phyloP scores from a whole-genome alignment of 2,113 vertebrate species.

The Pitta sordida region DNA sequence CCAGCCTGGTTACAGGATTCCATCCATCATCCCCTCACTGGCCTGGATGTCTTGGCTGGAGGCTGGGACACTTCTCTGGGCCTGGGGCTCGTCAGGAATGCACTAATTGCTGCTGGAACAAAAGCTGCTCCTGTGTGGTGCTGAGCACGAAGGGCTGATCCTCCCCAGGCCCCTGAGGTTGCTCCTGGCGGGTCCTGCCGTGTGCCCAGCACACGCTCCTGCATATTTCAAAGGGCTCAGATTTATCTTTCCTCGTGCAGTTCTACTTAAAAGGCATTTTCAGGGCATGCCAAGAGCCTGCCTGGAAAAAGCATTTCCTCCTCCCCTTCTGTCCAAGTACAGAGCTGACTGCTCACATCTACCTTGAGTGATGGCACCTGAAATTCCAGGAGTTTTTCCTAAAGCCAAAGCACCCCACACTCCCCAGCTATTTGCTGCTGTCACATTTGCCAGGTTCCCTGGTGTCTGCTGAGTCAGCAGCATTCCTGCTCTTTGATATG shows the following conservation, averaged over 20 bases:
- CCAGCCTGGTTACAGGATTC: background rate
- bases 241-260: background rate
- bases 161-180: background rate
- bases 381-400: background rate
- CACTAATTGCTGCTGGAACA: conserved; percentile 61
- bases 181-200: background rate
- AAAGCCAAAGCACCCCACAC: fast-evolving
- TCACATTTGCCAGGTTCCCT: background rate
- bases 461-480: background rate
- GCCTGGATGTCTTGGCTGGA: conserved; percentile 37
- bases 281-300: background rate
- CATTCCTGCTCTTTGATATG: background rate
- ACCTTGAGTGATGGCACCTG: background rate
- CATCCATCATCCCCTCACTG: conserved; percentile 13
- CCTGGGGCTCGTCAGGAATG: conserved; percentile 68
- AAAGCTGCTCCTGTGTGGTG: conserved; percentile 51
- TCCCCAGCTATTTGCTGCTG: background rate
- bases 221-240: background rate
- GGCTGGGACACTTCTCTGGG: conserved; percentile 53
- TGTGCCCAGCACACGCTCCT: background rate
- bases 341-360: background rate
- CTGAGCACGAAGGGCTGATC: background rate
- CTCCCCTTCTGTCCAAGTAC: background rate
- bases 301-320: background rate
- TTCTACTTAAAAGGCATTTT: background rate